Conservation (phyloP, 2,113 vertebrate species). For the Mastomys coucha region DNA sequence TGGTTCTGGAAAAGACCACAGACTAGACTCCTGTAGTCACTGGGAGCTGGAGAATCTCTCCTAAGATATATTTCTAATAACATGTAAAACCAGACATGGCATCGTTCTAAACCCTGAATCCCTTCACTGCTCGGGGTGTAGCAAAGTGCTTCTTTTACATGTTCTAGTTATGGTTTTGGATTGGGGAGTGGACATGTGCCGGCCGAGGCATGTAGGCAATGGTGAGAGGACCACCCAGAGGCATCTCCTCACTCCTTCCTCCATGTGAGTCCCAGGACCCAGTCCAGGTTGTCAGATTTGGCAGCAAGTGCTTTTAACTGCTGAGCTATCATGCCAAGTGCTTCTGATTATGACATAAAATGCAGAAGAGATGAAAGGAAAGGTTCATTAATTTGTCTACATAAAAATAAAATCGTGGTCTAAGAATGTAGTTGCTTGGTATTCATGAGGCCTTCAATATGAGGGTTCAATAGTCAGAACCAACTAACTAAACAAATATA, state of each 20-base stretch:
- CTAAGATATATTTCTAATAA: background rate
- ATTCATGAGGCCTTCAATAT: background rate
- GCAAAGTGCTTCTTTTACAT: background rate
- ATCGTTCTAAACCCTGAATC: background rate
- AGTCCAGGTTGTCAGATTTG: background rate
- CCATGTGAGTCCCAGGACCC: background rate
- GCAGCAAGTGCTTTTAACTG: background rate
- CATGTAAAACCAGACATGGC: background rate
- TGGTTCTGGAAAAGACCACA: background rate
- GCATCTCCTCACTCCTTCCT: background rate
- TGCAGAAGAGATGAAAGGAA: background rate
- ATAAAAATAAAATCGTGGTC: conserved; percentile 22
- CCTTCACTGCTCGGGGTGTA: background rate
- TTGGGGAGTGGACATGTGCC: background rate
- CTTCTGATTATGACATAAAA: background rate
- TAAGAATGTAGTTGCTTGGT: background rate
- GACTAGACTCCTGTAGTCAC: background rate
- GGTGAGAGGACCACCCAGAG: background rate
- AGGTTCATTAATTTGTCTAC: background rate
- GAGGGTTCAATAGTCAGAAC: background rate
- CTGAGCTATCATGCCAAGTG: background rate
- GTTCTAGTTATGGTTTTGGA: background rate
- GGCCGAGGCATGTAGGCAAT: background rate
- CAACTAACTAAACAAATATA: background rate
- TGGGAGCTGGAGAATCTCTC: background rate